These are phyloP conservation scores for Corythornis cristatus DNA, from an alignment of 2,113 vertebrate genomes.

Conservation along the genomic window DNA sequence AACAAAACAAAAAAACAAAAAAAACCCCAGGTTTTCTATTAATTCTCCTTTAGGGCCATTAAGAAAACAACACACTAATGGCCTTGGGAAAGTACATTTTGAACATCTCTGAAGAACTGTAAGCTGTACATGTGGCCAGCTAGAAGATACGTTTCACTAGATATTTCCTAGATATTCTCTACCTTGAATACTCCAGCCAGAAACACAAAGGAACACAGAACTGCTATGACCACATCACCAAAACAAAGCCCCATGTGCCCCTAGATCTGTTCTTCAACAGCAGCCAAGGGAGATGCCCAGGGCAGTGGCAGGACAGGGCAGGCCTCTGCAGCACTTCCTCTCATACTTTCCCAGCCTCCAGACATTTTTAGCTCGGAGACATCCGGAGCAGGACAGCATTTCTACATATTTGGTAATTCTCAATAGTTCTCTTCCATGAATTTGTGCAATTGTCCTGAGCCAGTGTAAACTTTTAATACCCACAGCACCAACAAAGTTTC, in stretches of 20 bases:
- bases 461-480: neutral
- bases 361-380: constrained; percentile 54
- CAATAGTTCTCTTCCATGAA: constrained; percentile 23
- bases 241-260: neutral
- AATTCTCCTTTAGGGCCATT: neutral
- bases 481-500: neutral
- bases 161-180: neutral
- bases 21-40: neutral
- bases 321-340: neutral
- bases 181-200: neutral
- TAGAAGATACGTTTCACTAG: neutral
- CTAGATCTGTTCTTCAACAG: neutral
- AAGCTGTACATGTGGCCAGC: neutral
- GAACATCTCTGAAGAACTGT: neutral
- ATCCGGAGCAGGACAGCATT: constrained; percentile 57
- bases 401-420: constrained; percentile 66
- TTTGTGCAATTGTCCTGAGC: constrained; percentile 29
- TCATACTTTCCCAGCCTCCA: constrained; percentile 56
- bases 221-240: neutral
- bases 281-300: neutral
- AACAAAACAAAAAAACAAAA: neutral
- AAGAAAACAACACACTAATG: neutral
- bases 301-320: neutral
- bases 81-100: constrained; percentile 26
- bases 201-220: neutral